Conservation (phyloP, 2,113 vertebrate species). For the Myiopsitta monachus region DNA sequence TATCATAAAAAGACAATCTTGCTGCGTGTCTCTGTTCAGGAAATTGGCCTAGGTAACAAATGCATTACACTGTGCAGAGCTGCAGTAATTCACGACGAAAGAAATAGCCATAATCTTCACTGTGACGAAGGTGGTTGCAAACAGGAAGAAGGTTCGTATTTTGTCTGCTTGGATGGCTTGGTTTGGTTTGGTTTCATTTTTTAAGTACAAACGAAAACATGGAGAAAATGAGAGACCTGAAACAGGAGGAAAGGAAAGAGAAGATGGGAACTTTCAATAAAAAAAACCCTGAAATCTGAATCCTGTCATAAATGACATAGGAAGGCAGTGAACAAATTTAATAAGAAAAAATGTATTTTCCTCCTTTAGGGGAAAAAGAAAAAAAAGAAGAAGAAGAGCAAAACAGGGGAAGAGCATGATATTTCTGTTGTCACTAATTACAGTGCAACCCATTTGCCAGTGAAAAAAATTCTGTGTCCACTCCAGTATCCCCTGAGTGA, state of each 20-base stretch:
- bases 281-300: neutral
- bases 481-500: neutral
- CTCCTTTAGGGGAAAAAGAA: neutral
- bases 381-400: neutral
- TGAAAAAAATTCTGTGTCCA: neutral
- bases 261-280: neutral
- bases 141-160: neutral
- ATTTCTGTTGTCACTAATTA: neutral
- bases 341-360: neutral
- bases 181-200: neutral
- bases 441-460: neutral
- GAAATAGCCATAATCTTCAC: neutral
- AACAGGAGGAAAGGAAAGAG: neutral
- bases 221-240: neutral
- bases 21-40: neutral
- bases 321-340: neutral
- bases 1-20: neutral
- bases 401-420: neutral
- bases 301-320: neutral
- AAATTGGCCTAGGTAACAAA: neutral
- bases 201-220: neutral
- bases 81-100: neutral
- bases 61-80: neutral
- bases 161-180: neutral
- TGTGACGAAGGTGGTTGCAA: neutral